Evolutionary conservation across 2,888 invertebrate species (phyloP).

Genomic region (Platycheirus albimanus): DNA sequence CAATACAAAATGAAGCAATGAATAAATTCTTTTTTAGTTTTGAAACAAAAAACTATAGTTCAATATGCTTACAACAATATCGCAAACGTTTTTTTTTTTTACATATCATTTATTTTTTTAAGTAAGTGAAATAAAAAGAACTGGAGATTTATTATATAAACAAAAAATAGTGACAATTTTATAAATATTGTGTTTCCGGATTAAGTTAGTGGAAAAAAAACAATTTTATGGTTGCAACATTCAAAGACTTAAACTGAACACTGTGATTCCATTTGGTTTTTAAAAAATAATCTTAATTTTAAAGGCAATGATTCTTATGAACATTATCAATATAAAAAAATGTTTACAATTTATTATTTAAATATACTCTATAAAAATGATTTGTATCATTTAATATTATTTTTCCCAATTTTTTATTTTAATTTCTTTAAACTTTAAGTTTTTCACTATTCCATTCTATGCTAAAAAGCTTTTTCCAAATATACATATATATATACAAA

Average conservation of each 20-base stretch:
- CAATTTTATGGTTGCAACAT: constrained; percentile 69
- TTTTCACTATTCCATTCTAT: constrained; percentile 14
- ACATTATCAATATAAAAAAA: constrained; percentile 31
- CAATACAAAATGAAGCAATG: constrained; percentile 60
- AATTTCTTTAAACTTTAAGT: constrained; percentile 23
- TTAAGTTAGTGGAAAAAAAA: constrained; percentile 20
- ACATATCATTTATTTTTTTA: background rate
- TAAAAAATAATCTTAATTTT: constrained; percentile 27
- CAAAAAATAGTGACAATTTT: constrained; percentile 19
- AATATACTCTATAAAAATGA: constrained; percentile 7
- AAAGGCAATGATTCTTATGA: constrained; percentile 72
- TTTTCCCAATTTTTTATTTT: constrained; percentile 42
- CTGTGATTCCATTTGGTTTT: constrained; percentile 51
- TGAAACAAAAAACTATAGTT: constrained; percentile 30
- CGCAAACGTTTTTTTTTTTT: constrained; percentile 33
- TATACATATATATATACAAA: constrained; percentile 46
- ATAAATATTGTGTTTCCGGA: constrained; percentile 32
- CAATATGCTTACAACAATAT: constrained; percentile 56
- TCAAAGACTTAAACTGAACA: constrained; percentile 69
- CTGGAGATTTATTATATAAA: constrained; percentile 52
- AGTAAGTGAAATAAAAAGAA: constrained; percentile 71
- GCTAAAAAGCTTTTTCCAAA: constrained; percentile 50
- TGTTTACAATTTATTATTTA: constrained; percentile 29
- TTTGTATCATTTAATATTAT: constrained; percentile 8
- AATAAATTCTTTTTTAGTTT: constrained; percentile 28